Percentiles rank a stretch among this genome's conserved stretches.
Evolutionary conservation across 2,797 vertebrate species (phyloP).

Genomic region (Columba guinea): DNA sequence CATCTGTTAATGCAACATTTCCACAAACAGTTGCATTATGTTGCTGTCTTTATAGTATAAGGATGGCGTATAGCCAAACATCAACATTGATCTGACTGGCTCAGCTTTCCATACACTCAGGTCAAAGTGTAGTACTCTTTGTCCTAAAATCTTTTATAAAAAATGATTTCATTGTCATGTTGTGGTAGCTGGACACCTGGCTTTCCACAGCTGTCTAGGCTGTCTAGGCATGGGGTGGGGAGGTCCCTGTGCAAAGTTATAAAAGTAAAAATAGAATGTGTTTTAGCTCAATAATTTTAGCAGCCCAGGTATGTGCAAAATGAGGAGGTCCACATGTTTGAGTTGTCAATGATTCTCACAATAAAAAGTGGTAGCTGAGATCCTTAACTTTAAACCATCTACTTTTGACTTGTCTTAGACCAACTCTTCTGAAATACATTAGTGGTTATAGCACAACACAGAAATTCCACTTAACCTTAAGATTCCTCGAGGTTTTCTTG

Average conservation of each 20-base stretch:
- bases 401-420: neutral
- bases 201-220: neutral
- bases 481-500: neutral
- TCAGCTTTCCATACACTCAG: neutral
- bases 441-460: neutral
- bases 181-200: neutral
- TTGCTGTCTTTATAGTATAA: neutral
- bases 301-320: neutral
- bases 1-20: neutral
- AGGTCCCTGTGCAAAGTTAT: neutral
- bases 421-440: neutral
- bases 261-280: neutral
- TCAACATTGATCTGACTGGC: neutral
- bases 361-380: neutral
- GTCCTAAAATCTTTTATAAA: neutral
- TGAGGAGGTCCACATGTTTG: neutral
- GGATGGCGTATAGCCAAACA: neutral
- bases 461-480: neutral
- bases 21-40: neutral
- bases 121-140: neutral
- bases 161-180: neutral
- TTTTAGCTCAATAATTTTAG: neutral
- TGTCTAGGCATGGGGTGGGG: neutral
- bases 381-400: neutral
- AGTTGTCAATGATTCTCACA: neutral